Percentiles rank a stretch among this genome's conserved stretches.
Conservation (phyloP, 2,888 invertebrate genomes). For the Eumerus sabulonum region DNA sequence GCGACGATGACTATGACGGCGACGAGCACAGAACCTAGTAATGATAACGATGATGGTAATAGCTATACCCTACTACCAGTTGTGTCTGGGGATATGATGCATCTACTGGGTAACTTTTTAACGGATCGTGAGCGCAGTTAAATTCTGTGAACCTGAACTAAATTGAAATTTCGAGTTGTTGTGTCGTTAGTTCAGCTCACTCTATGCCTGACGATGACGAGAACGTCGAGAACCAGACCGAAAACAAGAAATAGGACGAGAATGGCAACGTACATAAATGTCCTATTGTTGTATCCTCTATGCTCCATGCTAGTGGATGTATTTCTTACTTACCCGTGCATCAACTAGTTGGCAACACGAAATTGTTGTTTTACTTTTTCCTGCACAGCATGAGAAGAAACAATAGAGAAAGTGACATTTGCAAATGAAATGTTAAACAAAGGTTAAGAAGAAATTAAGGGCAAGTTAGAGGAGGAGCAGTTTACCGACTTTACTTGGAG, state of each 20-base stretch:
- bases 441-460: too few species aligned
- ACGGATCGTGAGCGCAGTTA: constrained; percentile 64
- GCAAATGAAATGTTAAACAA: constrained; percentile 26
- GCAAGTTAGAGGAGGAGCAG: too few species aligned
- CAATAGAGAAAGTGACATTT: constrained; percentile 12
- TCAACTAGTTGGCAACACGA: constrained; percentile 2
- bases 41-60: too few species aligned
- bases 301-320: background rate
- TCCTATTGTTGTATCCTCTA: background rate
- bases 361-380: constrained; percentile 1
- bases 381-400: constrained; percentile 1
- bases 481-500: too few species aligned
- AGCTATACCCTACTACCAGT: too few species aligned
- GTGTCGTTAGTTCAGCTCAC: constrained; percentile 47
- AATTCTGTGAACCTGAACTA: constrained; percentile 61
- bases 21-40: too few species aligned
- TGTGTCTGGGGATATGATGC: too few species aligned
- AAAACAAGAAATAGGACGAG: too few species aligned
- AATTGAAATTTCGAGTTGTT: constrained; percentile 64
- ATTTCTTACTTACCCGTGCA: too few species aligned
- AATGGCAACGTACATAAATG: too few species aligned
- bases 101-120: constrained; percentile 56
- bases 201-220: constrained; percentile 10
- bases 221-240: background rate
- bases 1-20: background rate